Evolutionary conservation across 2,888 invertebrate species (phyloP).

Genomic region (Agrochola lota): DNA sequence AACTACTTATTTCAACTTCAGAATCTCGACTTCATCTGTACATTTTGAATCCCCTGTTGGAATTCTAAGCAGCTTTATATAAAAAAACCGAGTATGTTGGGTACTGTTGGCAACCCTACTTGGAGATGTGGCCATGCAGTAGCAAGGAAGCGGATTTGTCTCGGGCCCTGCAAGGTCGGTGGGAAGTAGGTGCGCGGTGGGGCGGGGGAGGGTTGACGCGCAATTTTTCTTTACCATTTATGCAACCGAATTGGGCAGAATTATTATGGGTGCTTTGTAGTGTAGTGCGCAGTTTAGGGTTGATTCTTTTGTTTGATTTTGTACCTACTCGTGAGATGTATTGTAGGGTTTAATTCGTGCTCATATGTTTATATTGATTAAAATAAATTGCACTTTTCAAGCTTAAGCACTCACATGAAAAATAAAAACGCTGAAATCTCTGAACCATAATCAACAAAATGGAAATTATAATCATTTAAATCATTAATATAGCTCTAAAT

Average conservation of each 20-base stretch:
- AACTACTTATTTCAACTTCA: not conserved
- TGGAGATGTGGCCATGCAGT: constrained; percentile 56
- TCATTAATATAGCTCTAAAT: too few species aligned
- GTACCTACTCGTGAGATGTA: constrained; percentile 2
- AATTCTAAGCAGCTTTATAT: constrained; percentile 24
- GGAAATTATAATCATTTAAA: too few species aligned
- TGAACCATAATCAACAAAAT: not conserved
- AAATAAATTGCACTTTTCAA: not conserved
- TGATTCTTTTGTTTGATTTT: constrained; percentile 40
- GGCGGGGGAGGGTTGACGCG: constrained; percentile 43
- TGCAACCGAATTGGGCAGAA: constrained; percentile 61
- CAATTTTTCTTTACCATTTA: constrained; percentile 63
- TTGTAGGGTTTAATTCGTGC: not conserved
- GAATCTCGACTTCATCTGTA: not conserved
- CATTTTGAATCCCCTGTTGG: not conserved
- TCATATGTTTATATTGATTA: not conserved
- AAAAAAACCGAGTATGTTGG: not conserved
- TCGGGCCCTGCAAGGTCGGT: constrained; percentile 69
- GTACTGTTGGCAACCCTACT: constrained; percentile 53
- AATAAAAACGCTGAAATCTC: not conserved
- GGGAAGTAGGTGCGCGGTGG: constrained; percentile 33
- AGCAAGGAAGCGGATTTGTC: constrained; percentile 68
- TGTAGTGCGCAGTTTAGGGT: constrained; percentile 43
- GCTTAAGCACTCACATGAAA: not conserved
- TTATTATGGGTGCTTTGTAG: constrained; percentile 48